Percentiles rank a stretch among this genome's conserved stretches.
Conservation (phyloP, 2,113 vertebrate genomes). For the Sialia sialis region DNA sequence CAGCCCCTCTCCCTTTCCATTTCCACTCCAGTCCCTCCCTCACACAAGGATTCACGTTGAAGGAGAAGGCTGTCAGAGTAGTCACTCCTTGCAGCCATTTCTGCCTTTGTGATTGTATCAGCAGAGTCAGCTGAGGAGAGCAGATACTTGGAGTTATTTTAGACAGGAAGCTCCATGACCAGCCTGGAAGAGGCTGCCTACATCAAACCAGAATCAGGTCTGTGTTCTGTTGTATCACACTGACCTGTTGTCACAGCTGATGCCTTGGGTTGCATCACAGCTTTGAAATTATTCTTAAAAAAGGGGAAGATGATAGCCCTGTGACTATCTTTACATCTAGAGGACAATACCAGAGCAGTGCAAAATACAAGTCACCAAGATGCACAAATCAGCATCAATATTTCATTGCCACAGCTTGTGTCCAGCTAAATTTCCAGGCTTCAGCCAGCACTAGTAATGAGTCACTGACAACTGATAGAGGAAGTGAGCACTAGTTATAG, state of each 20-base stretch:
- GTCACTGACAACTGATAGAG: not conserved
- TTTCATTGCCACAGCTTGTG: not conserved
- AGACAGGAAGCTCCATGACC: not conserved
- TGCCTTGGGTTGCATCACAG: not conserved
- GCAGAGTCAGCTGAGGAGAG: not conserved
- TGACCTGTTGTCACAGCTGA: not conserved
- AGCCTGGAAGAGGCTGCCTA: not conserved
- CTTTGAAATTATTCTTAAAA: not conserved
- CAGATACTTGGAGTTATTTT: not conserved
- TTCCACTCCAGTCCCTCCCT: not conserved
- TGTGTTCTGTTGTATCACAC: not conserved
- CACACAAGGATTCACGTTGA: not conserved
- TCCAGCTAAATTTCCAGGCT: not conserved
- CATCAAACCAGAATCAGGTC: not conserved
- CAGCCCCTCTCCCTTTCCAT: not conserved
- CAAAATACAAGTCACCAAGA: not conserved
- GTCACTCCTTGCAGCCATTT: not conserved
- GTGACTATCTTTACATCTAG: not conserved
- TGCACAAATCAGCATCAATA: not conserved
- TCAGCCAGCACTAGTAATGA: not conserved
- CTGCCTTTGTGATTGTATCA: not conserved
- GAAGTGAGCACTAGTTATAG: rapidly evolving
- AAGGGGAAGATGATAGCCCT: not conserved
- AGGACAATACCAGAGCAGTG: not conserved
- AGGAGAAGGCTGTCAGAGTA: not conserved